Conservation (phyloP, 1,140 invertebrate genomes). For the Halictus rubicundus region DNA sequence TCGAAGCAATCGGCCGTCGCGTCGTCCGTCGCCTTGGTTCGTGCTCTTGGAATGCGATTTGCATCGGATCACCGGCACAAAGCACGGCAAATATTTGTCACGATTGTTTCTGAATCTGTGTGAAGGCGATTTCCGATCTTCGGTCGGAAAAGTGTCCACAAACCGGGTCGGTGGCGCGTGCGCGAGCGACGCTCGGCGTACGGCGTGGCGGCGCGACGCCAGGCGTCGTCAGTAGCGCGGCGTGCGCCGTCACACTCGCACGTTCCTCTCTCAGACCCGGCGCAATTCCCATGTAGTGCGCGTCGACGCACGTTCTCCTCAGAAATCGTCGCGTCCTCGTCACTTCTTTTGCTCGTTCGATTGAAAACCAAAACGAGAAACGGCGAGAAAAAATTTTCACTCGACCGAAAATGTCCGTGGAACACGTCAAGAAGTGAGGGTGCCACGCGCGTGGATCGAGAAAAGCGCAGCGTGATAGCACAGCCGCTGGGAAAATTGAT, state of each 20-base stretch:
- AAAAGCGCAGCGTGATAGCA: not conserved
- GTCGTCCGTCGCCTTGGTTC: not conserved
- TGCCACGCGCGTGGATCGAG: not conserved
- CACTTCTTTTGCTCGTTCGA: no score
- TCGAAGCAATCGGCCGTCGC: not conserved
- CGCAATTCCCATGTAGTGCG: slow-evolving; percentile 56
- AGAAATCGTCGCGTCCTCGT: not conserved
- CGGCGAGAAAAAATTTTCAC: no score
- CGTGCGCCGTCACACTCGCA: slow-evolving; percentile 79
- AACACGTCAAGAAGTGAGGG: no score
- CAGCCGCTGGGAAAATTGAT: slow-evolving; percentile 8
- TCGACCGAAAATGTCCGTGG: no score
- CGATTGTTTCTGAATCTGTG: not conserved
- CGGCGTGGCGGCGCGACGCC: slow-evolving; percentile 69
- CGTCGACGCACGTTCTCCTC: slow-evolving; percentile 38
- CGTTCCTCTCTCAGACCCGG: slow-evolving; percentile 60
- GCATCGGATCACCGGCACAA: not conserved
- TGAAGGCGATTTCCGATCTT: slow-evolving; percentile 17
- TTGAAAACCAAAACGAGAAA: no score
- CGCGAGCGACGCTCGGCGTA: slow-evolving; percentile 59
- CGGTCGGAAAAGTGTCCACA: slow-evolving; percentile 37
- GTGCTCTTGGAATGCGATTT: not conserved
- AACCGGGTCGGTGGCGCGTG: slow-evolving; percentile 66
- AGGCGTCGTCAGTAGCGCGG: slow-evolving; percentile 78
- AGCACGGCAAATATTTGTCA: not conserved